Evolutionary conservation across 2,797 vertebrate genomes (phyloP).

Genomic region (Myotis myotis): DNA sequence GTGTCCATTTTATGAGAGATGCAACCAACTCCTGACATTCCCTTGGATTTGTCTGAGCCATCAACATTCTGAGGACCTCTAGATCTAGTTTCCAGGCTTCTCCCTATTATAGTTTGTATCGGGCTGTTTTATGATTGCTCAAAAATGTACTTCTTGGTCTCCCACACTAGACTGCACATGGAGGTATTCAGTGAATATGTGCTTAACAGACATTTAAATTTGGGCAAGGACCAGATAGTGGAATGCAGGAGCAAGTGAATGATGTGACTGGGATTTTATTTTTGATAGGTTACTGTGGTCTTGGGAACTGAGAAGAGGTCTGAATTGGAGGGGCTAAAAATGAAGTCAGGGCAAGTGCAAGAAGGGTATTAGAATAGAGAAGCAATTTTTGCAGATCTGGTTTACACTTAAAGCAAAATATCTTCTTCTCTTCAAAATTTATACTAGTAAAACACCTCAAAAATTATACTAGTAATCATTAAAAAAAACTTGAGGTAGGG

Average conservation of each 20-base stretch:
- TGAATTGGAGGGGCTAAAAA: neutral
- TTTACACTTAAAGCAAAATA: neutral
- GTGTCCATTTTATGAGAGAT: neutral
- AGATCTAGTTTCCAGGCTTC: neutral
- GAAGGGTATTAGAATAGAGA: neutral
- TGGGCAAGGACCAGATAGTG: neutral
- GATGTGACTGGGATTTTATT: neutral
- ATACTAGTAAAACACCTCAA: too few species aligned
- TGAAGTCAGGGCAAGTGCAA: neutral
- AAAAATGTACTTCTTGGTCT: neutral
- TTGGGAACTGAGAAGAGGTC: neutral
- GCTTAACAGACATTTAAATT: neutral
- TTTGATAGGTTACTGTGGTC: neutral
- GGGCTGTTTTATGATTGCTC: neutral
- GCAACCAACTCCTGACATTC: neutral
- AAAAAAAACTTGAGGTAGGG: neutral
- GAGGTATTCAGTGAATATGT: neutral
- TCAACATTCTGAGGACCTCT: neutral
- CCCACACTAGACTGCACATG: accelerated
- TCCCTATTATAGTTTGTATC: too few species aligned
- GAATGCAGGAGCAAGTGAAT: neutral
- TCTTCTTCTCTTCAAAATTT: neutral
- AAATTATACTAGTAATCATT: neutral
- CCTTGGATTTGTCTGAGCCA: neutral
- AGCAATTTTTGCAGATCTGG: neutral